Evolutionary conservation across 2,797 vertebrate species (phyloP).

Genomic region (Pogonophryne albipinna): DNA sequence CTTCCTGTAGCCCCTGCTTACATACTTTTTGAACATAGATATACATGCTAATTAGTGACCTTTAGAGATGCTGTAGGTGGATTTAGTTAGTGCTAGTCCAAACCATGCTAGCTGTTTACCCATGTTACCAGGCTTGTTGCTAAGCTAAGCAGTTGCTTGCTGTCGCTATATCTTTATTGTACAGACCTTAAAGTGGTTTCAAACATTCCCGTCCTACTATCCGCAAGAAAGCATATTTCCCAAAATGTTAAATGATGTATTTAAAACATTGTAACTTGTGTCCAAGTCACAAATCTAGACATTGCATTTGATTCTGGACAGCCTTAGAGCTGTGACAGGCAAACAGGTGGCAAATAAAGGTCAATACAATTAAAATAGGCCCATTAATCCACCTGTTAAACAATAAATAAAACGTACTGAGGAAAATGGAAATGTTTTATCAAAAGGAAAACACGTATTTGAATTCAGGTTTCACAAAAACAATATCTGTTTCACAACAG

Average conservation of each 20-base stretch:
- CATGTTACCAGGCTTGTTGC: not conserved
- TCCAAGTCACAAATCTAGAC: conserved; percentile 16
- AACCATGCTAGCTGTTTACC: not conserved
- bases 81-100: not conserved
- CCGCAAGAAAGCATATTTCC: not conserved
- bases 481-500: conserved; percentile 36
- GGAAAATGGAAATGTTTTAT: conserved; percentile 30
- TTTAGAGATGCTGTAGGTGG: conserved; percentile 7
- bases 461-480: conserved; percentile 44
- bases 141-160: conserved; percentile 1
- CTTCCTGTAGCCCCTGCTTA: not conserved
- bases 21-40: not conserved
- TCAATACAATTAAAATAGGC: conserved; percentile 24
- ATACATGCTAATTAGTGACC: not conserved
- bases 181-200: not conserved
- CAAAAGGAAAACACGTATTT: conserved; percentile 33
- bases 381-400: conserved; percentile 5
- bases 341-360: conserved; percentile 27
- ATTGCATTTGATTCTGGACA: conserved; percentile 36
- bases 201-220: conserved; percentile 6
- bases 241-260: conserved; percentile 11
- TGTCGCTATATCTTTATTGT: conserved; percentile 3
- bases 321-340: conserved; percentile 47
- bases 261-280: conserved; percentile 13
- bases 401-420: conserved; percentile 32